Conservation (phyloP, 2,797 vertebrate genomes). For the Gymnoscopelus microlampas region DNA sequence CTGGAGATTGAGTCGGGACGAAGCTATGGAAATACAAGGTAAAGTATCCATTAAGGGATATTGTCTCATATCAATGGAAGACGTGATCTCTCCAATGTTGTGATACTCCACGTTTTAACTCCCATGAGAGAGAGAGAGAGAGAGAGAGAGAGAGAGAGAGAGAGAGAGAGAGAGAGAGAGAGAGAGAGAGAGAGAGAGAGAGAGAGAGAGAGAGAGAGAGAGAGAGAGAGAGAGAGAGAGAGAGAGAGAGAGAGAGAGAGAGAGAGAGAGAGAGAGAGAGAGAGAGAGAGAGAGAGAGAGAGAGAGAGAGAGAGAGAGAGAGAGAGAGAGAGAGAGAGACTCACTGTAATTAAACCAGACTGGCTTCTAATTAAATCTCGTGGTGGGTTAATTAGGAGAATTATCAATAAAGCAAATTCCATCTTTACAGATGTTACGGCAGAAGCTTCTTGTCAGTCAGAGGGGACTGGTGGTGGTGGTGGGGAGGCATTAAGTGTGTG, state of each 20-base stretch:
- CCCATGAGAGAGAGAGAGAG: constrained; percentile 42
- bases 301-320: constrained; percentile 6
- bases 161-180: neutral
- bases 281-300: neutral
- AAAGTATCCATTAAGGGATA: constrained; percentile 58
- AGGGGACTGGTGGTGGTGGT: constrained; percentile 5
- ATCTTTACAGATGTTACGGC: constrained; percentile 71
- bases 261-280: neutral
- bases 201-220: neutral
- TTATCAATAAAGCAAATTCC: constrained; percentile 73
- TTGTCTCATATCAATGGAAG: constrained; percentile 54
- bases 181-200: too few relatives aligned
- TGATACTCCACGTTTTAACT: constrained; percentile 20
- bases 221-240: constrained; percentile 16
- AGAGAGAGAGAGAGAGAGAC: constrained; percentile 31
- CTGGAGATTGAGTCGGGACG: constrained; percentile 20
- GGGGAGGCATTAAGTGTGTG: constrained; percentile 4
- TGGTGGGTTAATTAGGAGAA: constrained; percentile 79
- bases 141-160: constrained; percentile 7
- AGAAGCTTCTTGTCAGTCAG: constrained; percentile 35
- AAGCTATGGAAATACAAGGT: constrained; percentile 42
- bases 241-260: neutral
- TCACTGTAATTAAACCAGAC: constrained; percentile 72
- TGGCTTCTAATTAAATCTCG: constrained; percentile 78
- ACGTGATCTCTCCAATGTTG: constrained; percentile 36